Conservation (phyloP, 2,797 vertebrate species). For the Simalia tracyae region DNA sequence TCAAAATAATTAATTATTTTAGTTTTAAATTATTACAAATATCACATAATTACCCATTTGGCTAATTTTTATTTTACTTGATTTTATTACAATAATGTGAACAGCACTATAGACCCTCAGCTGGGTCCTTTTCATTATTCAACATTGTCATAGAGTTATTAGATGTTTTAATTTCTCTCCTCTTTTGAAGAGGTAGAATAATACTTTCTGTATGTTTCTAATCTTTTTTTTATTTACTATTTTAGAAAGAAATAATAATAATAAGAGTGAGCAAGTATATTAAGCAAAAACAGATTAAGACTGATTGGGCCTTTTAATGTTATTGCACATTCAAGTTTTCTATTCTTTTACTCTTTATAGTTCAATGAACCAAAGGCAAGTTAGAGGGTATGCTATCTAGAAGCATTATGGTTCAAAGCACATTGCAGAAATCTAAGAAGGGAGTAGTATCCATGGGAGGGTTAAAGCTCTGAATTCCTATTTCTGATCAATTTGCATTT, state of each 20-base stretch:
- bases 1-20: slow-evolving; percentile 37
- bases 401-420: background rate
- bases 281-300: slow-evolving; percentile 33
- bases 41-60: slow-evolving; percentile 17
- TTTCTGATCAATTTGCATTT: background rate
- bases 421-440: background rate
- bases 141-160: slow-evolving; percentile 21
- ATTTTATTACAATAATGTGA: slow-evolving; percentile 28
- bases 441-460: background rate
- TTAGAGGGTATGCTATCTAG: background rate
- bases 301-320: slow-evolving; percentile 10
- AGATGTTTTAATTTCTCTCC: slow-evolving; percentile 32
- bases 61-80: slow-evolving; percentile 21
- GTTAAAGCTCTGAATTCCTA: background rate
- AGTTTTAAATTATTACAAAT: slow-evolving; percentile 25
- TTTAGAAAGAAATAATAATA: slow-evolving; percentile 26
- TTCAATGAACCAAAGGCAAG: slow-evolving; percentile 1
- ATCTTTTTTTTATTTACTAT: slow-evolving; percentile 27
- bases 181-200: slow-evolving; percentile 18
- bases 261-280: slow-evolving; percentile 31
- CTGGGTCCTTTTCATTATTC: slow-evolving; percentile 18
- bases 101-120: slow-evolving; percentile 5
- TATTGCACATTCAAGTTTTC: slow-evolving; percentile 8
- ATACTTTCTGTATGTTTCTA: slow-evolving; percentile 24
- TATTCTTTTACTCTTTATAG: slow-evolving; percentile 12